These are phyloP conservation scores for Neoarius graeffei DNA, from an alignment of 2,113 vertebrate genomes.

Conservation along the genomic window DNA sequence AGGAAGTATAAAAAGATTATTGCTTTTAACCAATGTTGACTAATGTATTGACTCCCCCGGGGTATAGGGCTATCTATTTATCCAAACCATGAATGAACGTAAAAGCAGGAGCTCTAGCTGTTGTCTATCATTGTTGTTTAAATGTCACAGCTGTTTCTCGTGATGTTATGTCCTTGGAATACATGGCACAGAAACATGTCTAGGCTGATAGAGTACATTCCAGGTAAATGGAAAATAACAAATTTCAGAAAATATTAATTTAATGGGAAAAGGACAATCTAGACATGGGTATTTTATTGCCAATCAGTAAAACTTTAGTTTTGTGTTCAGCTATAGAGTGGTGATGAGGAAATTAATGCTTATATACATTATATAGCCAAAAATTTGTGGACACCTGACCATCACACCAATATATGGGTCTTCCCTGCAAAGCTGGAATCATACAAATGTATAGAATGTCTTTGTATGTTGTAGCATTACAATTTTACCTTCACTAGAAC, in stretches of 20 bases:
- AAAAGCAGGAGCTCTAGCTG: not conserved
- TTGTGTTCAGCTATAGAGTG: not conserved
- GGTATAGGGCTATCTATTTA: not conserved
- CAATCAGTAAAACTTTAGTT: not conserved
- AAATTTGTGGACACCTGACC: not conserved
- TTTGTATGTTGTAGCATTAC: not conserved
- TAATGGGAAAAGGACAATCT: not conserved
- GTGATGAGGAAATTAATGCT: not conserved
- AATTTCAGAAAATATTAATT: not conserved
- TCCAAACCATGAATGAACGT: not conserved
- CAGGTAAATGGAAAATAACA: not conserved
- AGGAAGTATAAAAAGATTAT: not conserved
- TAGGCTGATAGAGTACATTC: not conserved
- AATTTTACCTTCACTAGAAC: not conserved
- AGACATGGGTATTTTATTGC: not conserved
- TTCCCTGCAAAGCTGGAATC: not conserved
- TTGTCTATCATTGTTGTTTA: not conserved
- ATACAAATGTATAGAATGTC: not conserved
- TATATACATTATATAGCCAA: not conserved
- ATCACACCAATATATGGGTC: not conserved
- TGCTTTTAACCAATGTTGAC: not conserved
- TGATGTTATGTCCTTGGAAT: constrained; percentile 1
- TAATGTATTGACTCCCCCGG: not conserved
- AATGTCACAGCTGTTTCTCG: constrained; percentile 13
- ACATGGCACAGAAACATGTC: not conserved